phyloP scores from a whole-genome alignment of 2,797 vertebrate species.

The Dryobates pubescens region DNA sequence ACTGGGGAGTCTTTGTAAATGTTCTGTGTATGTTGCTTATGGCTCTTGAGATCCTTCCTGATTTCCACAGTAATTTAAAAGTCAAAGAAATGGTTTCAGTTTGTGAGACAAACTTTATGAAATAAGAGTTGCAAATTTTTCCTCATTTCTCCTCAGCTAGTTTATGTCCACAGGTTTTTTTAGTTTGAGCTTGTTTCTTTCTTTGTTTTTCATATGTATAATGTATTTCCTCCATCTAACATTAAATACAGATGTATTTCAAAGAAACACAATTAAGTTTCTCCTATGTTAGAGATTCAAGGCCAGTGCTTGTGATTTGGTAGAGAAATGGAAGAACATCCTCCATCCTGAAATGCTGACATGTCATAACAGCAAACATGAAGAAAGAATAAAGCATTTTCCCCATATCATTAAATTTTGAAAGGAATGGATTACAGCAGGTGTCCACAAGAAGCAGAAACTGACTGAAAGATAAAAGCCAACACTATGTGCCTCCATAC shows the following conservation, averaged over 20 bases:
- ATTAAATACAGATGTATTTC: neutral
- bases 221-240: neutral
- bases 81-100: neutral
- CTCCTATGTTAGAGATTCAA: neutral
- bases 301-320: neutral
- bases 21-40: neutral
- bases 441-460: conserved; percentile 28
- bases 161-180: neutral
- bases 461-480: conserved; percentile 20
- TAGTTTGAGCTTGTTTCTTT: neutral
- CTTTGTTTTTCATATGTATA: neutral
- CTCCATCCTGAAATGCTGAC: neutral
- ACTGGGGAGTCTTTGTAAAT: neutral
- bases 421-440: conserved; percentile 1
- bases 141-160: neutral
- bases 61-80: neutral
- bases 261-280: neutral
- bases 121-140: neutral
- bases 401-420: neutral
- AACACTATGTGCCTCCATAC: neutral
- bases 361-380: neutral
- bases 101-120: neutral
- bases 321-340: neutral
- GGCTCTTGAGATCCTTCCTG: neutral
- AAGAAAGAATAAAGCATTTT: neutral